Conservation (phyloP, 2,797 vertebrate species). For the Myiothlypis chrysogaster region DNA sequence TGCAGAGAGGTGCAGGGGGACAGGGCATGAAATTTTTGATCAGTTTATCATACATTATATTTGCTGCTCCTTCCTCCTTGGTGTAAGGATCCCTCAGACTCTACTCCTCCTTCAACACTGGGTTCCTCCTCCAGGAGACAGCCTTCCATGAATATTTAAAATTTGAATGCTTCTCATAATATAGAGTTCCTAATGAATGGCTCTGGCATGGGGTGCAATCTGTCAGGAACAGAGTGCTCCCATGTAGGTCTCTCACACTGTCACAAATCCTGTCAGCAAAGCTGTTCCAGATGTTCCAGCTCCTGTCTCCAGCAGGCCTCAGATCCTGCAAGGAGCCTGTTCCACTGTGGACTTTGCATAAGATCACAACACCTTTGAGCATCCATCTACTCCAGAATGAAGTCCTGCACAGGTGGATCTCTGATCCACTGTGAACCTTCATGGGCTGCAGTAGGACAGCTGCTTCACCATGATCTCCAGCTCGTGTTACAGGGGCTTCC, state of each 20-base stretch:
- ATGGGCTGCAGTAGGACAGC: not conserved
- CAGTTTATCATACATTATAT: not conserved
- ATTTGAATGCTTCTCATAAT: not conserved
- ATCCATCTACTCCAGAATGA: not conserved
- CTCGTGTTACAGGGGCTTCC: fast-evolving
- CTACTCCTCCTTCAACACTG: not conserved
- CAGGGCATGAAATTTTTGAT: not conserved
- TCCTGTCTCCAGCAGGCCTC: not conserved
- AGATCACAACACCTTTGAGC: not conserved
- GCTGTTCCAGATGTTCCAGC: not conserved
- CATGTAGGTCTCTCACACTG: not conserved
- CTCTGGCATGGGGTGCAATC: not conserved
- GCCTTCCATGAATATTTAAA: not conserved
- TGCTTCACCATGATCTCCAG: not conserved
- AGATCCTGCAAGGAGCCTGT: not conserved
- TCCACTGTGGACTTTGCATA: not conserved
- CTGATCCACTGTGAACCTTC: not conserved
- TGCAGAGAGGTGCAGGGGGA: too few species aligned
- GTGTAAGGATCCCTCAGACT: not conserved
- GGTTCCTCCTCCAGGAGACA: not conserved
- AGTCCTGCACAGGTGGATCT: not conserved
- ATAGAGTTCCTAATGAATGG: not conserved
- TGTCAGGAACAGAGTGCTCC: not conserved
- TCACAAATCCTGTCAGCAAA: not conserved
- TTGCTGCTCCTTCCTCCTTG: not conserved